These are phyloP conservation scores for Apodemus speciosus DNA, from an alignment of 2,113 vertebrate genomes.

Conservation along the genomic window DNA sequence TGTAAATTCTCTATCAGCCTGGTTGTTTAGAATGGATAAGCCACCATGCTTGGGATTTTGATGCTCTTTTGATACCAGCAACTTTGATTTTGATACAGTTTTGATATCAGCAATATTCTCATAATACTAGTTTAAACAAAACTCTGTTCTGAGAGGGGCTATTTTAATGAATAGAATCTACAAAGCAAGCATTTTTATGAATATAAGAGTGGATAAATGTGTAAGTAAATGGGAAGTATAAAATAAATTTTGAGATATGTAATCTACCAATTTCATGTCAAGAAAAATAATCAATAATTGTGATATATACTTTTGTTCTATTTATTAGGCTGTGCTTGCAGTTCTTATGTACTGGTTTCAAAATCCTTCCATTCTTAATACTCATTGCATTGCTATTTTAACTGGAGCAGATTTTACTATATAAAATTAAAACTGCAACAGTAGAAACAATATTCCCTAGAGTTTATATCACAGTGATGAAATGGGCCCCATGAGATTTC, in stretches of 20 bases:
- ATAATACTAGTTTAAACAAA: slow-evolving; percentile 78
- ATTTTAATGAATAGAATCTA: slow-evolving; percentile 55
- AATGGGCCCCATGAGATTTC: neutral
- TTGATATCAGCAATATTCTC: neutral
- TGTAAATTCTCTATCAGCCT: slow-evolving; percentile 70
- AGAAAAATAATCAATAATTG: neutral
- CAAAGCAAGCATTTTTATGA: slow-evolving; percentile 38
- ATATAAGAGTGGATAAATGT: slow-evolving; percentile 41
- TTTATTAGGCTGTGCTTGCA: neutral
- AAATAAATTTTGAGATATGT: neutral
- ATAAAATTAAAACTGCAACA: slow-evolving; percentile 5
- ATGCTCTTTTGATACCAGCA: neutral
- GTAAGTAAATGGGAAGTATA: neutral
- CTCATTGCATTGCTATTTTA: slow-evolving; percentile 25
- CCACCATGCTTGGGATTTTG: neutral
- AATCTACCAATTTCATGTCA: neutral
- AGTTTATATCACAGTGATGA: slow-evolving; percentile 2
- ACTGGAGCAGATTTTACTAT: neutral
- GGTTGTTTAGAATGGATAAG: slow-evolving; percentile 74
- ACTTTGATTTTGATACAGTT: neutral
- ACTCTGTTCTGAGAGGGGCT: slow-evolving; percentile 63
- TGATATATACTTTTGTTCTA: neutral
- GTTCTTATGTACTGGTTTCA: neutral
- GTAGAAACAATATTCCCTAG: slow-evolving; percentile 21
- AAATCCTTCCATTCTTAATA: neutral